A percentile compares a stretch with the other conserved stretches of the same genome.
Evolutionary conservation across 2,797 vertebrate species (phyloP).

Genomic region (Acipenser ruthenus): DNA sequence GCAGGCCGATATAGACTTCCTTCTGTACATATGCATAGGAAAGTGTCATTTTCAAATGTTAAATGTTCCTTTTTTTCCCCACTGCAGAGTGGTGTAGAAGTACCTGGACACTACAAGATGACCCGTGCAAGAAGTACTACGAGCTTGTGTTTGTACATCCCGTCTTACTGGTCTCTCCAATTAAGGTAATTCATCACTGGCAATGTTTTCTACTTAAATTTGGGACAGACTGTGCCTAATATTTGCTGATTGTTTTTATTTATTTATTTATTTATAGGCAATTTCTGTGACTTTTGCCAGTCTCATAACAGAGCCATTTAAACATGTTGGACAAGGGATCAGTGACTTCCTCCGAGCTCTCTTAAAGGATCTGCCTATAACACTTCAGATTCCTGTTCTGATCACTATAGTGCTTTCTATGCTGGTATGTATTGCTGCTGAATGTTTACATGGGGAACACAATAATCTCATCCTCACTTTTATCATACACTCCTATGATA

Average conservation of each 20-base stretch:
- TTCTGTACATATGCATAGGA: background rate
- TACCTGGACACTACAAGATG: constrained; percentile 60
- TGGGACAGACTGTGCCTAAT: background rate
- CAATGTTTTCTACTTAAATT: background rate
- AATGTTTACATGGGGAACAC: background rate
- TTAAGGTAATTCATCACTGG: constrained; percentile 39
- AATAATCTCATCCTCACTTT: background rate
- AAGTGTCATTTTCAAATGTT: background rate
- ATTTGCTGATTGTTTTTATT: background rate
- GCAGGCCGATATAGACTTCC: background rate
- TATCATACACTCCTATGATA: background rate
- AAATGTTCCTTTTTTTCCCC: background rate
- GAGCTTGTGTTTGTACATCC: constrained; percentile 57
- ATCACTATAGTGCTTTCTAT: constrained; percentile 57
- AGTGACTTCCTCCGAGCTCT: constrained; percentile 82
- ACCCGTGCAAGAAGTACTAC: constrained; percentile 60
- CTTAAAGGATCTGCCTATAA: constrained; percentile 78
- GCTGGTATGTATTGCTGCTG: constrained; percentile 52
- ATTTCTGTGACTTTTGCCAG: constrained; percentile 79
- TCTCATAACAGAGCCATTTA: constrained; percentile 83
- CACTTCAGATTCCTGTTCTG: constrained; percentile 77
- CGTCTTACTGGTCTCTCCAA: constrained; percentile 56
- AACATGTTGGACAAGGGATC: constrained; percentile 78
- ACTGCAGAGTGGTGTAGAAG: constrained; percentile 54
- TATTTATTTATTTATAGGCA: constrained; percentile 54